Evolutionary conservation across 2,888 invertebrate species (phyloP).

Genomic region (Sinotaia quadrata): DNA sequence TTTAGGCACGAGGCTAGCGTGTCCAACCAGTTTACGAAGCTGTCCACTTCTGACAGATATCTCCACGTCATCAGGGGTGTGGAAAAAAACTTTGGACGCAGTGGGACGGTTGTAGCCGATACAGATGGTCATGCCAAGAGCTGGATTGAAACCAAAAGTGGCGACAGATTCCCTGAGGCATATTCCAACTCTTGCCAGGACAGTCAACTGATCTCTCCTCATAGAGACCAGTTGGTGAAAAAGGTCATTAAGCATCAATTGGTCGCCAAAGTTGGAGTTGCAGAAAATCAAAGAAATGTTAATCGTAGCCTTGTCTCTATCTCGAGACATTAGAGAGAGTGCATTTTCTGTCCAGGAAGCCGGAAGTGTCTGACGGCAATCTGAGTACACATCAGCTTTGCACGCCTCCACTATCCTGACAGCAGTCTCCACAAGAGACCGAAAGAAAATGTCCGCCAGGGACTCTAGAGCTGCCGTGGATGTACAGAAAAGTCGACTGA

Average conservation of each 20-base stretch:
- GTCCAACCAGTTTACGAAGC: constrained; percentile 26
- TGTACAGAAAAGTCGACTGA: constrained; percentile 49
- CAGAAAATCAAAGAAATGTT: neutral
- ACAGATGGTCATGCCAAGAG: constrained; percentile 46
- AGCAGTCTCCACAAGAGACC: constrained; percentile 17
- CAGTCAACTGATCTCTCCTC: constrained; percentile 41
- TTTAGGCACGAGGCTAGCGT: constrained; percentile 27
- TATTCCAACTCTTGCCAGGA: constrained; percentile 50
- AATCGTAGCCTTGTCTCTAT: too few species aligned
- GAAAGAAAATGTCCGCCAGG: constrained; percentile 38
- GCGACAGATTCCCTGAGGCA: constrained; percentile 49
- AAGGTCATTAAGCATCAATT: constrained; percentile 5
- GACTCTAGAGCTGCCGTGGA: constrained; percentile 41
- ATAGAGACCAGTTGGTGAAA: constrained; percentile 19
- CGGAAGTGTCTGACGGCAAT: neutral
- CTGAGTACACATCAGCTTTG: too few species aligned
- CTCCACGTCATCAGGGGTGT: constrained; percentile 43
- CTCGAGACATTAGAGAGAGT: neutral
- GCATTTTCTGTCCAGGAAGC: neutral
- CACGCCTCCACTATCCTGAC: too few species aligned
- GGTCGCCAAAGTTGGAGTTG: too few species aligned
- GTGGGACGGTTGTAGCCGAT: constrained; percentile 54
- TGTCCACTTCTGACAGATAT: constrained; percentile 37
- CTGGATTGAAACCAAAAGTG: constrained; percentile 29
- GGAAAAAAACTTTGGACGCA: constrained; percentile 44